Percentiles rank a stretch among this genome's conserved stretches.
These are phyloP conservation scores for Pyrrhia umbra DNA, from an alignment of 2,888 invertebrate species.

Conservation along the genomic window DNA sequence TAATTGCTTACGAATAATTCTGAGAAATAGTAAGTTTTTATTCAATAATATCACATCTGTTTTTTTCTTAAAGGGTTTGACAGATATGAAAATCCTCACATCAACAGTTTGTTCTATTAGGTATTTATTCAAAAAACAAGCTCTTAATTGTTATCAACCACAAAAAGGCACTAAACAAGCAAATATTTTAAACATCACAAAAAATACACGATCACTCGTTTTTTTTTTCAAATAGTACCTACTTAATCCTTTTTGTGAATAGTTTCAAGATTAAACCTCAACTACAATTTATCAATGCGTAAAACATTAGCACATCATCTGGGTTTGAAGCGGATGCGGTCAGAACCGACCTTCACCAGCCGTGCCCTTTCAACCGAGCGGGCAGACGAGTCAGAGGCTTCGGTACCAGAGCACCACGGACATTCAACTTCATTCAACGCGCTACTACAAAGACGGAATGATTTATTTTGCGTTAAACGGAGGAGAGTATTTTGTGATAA, in stretches of 20 bases:
- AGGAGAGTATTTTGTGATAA: too few species aligned
- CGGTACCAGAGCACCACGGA: conserved; percentile 40
- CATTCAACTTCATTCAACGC: conserved; percentile 66
- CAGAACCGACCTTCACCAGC: conserved; percentile 80
- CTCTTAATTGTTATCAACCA: background rate
- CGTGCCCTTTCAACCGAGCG: conserved; percentile 78
- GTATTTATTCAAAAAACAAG: background rate
- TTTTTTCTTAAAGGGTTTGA: too few species aligned
- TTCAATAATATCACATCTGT: too few species aligned
- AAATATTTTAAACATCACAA: background rate
- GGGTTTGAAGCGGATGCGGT: conserved; percentile 76
- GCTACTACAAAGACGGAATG: conserved; percentile 29
- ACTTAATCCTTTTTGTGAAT: background rate
- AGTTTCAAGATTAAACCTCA: background rate
- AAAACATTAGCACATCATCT: conserved; percentile 43
- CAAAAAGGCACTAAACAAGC: background rate
- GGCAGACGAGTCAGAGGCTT: conserved; percentile 61
- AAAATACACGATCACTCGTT: background rate
- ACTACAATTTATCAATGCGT: conserved; percentile 5
- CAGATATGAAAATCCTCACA: too few species aligned
- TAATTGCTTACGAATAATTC: too few species aligned
- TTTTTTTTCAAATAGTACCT: background rate
- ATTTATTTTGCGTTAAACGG: background rate
- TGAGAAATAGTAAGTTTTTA: too few species aligned
- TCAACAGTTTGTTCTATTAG: background rate